Conservation (phyloP, 1,140 invertebrate species). For the Eueides isabella region DNA sequence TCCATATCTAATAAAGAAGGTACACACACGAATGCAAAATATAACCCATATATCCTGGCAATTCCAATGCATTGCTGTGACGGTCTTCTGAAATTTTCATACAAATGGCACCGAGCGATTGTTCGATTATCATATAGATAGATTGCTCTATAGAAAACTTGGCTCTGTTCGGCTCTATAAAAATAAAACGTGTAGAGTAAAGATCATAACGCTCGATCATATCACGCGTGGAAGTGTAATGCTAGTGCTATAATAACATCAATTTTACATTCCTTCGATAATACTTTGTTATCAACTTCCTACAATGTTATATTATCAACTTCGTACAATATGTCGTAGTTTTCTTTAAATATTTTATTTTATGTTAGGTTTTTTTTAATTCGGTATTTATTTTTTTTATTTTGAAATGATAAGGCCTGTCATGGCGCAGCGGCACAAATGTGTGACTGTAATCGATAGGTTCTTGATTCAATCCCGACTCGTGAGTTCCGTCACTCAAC, state of each 20-base stretch:
- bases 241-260: neutral
- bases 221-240: constrained; percentile 7
- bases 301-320: neutral
- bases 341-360: too few species aligned
- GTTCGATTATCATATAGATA: constrained; percentile 51
- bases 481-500: too few species aligned
- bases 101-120: constrained; percentile 44
- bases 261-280: neutral
- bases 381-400: too few species aligned
- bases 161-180: constrained; percentile 24
- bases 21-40: constrained; percentile 27
- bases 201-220: constrained; percentile 21
- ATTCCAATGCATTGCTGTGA: constrained; percentile 43
- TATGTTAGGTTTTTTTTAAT: too few species aligned
- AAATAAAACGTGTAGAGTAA: constrained; percentile 37
- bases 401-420: too few species aligned
- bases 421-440: too few species aligned
- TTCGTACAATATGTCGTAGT: too few species aligned
- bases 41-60: constrained; percentile 35
- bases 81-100: constrained; percentile 46
- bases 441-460: too few species aligned
- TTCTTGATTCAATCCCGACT: too few species aligned
- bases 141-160: constrained; percentile 39
- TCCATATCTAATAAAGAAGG: constrained; percentile 20
- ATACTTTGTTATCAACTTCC: neutral